phyloP scores from a whole-genome alignment of 2,797 vertebrate genomes.

The Hirundo rustica region DNA sequence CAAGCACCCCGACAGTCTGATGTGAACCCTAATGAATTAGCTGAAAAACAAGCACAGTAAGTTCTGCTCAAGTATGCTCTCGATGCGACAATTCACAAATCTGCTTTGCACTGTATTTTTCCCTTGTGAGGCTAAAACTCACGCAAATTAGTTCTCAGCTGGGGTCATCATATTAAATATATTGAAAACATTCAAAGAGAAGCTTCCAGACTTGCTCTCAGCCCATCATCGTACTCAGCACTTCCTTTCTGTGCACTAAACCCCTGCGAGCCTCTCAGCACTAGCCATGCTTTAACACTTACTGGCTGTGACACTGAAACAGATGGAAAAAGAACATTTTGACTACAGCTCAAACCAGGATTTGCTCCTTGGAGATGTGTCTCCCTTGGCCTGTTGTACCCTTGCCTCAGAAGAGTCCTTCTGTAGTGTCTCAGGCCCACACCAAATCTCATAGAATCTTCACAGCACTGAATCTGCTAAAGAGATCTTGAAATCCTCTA shows the following conservation, averaged over 20 bases:
- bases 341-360: neutral
- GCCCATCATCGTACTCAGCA: neutral
- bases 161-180: neutral
- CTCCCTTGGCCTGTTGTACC: neutral
- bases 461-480: neutral
- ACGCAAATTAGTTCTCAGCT: neutral
- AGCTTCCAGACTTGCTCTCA: neutral
- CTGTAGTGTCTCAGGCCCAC: neutral
- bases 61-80: conserved; percentile 13
- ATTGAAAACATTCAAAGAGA: neutral
- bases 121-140: neutral
- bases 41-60: conserved; percentile 38
- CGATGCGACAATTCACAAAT: neutral
- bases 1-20: conserved; percentile 14
- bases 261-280: neutral
- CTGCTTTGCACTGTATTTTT: neutral
- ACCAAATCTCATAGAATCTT: neutral
- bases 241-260: neutral
- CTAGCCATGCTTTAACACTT: neutral
- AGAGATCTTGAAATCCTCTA: neutral
- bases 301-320: neutral
- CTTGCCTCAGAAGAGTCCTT: neutral
- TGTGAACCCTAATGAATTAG: conserved; percentile 22
- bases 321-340: neutral
- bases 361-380: neutral